Percentiles rank a stretch among this genome's conserved stretches.
phyloP scores from a whole-genome alignment of 1,140 invertebrate genomes.

The Papilio xuthus region DNA sequence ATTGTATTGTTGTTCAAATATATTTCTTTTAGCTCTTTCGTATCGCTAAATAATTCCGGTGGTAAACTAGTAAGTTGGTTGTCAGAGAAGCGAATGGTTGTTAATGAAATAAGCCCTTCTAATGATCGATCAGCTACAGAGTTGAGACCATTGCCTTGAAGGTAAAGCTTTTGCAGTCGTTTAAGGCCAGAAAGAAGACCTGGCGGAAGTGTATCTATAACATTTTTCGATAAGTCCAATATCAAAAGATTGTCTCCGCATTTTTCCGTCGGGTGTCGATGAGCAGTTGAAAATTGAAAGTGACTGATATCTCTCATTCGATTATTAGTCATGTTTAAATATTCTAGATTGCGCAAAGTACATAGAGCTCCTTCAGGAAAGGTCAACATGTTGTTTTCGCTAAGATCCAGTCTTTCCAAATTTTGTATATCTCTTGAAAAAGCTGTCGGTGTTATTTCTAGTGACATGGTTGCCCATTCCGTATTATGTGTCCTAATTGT shows the following conservation, averaged over 20 bases:
- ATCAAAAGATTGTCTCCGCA: slow-evolving; percentile 88
- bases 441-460: slow-evolving; percentile 89
- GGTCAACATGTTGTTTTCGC: slow-evolving; percentile 93
- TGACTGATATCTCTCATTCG: slow-evolving; percentile 89
- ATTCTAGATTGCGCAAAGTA: slow-evolving; percentile 87
- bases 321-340: slow-evolving; percentile 91
- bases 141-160: slow-evolving; percentile 87
- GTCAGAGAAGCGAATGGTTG: slow-evolving; percentile 89
- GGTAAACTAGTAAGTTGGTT: slow-evolving; percentile 92
- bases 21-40: slow-evolving; percentile 90
- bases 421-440: slow-evolving; percentile 88
- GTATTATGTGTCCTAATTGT: slow-evolving; percentile 94
- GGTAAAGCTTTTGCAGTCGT: slow-evolving; percentile 84
- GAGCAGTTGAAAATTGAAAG: slow-evolving; percentile 87
- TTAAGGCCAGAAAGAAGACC: slow-evolving; percentile 88
- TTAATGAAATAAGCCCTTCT: slow-evolving; percentile 89
- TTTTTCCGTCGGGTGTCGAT: slow-evolving; percentile 83
- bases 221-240: slow-evolving; percentile 92
- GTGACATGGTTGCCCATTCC: slow-evolving; percentile 92
- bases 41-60: slow-evolving; percentile 91
- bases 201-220: slow-evolving; percentile 89
- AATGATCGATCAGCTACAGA: slow-evolving; percentile 91
- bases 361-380: slow-evolving; percentile 93
- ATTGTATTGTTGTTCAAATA: slow-evolving; percentile 94
- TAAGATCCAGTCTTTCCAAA: slow-evolving; percentile 91